Conservation (phyloP, 1,140 invertebrate species). For the Hycleus phaleratus region DNA sequence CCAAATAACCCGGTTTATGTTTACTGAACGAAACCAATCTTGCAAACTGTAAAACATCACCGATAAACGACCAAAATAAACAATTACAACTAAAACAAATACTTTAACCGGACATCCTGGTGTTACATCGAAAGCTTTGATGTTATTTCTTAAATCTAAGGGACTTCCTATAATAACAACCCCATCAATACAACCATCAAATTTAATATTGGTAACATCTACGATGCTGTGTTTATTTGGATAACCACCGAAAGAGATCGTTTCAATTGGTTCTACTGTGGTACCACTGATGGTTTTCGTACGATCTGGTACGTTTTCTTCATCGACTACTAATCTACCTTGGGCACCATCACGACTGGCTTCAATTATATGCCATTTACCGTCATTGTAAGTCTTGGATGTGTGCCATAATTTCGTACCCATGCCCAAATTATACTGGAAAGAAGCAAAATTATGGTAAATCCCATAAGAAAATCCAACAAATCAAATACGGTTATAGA, state of each 20-base stretch:
- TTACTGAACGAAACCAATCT: constrained; percentile 55
- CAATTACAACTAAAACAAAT: constrained; percentile 17
- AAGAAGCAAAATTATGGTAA: too few species aligned
- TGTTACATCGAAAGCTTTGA: constrained; percentile 70
- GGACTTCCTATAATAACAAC: constrained; percentile 64
- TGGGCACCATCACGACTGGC: constrained; percentile 57
- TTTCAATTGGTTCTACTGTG: constrained; percentile 36
- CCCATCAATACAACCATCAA: constrained; percentile 89
- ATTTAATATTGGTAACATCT: constrained; percentile 63
- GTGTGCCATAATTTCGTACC: constrained; percentile 44
- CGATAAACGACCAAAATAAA: background rate
- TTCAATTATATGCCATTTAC: constrained; percentile 71
- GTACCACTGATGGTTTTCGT: constrained; percentile 37
- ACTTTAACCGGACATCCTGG: constrained; percentile 80
- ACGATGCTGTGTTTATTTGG: constrained; percentile 57
- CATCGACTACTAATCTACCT: constrained; percentile 65
- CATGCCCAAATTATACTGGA: constrained; percentile 58
- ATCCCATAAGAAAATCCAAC: too few species aligned
- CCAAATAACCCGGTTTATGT: constrained; percentile 54
- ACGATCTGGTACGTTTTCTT: constrained; percentile 39
- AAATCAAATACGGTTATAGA: too few species aligned
- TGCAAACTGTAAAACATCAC: constrained; percentile 25
- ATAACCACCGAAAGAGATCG: constrained; percentile 86
- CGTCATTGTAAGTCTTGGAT: constrained; percentile 65
- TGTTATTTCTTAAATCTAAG: constrained; percentile 72